Conservation (phyloP, 2,888 invertebrate genomes). For the Thyatira batis region DNA sequence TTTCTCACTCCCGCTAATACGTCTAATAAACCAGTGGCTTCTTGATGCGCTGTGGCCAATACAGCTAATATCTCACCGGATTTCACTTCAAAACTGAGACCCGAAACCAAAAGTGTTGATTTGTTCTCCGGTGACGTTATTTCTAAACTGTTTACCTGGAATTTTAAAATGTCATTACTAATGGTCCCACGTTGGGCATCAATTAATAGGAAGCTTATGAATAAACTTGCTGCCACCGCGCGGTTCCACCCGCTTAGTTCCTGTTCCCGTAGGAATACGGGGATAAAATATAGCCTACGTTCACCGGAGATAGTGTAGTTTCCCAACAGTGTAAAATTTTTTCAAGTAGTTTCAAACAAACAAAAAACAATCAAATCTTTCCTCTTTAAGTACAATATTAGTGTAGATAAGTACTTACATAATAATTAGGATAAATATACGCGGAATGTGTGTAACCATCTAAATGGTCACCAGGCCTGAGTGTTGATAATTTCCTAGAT, state of each 20-base stretch:
- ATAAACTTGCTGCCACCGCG: neutral
- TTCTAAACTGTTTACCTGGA: slow-evolving; percentile 84
- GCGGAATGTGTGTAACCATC: slow-evolving; percentile 80
- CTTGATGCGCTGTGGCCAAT: slow-evolving; percentile 93
- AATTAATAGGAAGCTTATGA: neutral
- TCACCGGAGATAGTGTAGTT: too few species aligned
- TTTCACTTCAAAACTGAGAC: slow-evolving; percentile 92
- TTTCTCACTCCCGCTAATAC: slow-evolving; percentile 89
- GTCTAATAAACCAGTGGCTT: slow-evolving; percentile 93
- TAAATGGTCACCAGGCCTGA: slow-evolving; percentile 80
- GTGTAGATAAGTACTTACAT: too few species aligned
- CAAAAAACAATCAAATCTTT: too few species aligned
- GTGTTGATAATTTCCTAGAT: slow-evolving; percentile 80
- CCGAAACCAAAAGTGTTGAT: slow-evolving; percentile 84
- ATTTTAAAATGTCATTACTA: slow-evolving; percentile 7
- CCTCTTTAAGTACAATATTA: too few species aligned
- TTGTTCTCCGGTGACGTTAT: slow-evolving; percentile 82
- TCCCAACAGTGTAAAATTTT: too few species aligned
- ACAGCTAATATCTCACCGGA: slow-evolving; percentile 96
- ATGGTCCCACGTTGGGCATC: neutral
- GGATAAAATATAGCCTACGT: too few species aligned
- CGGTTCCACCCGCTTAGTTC: too few species aligned
- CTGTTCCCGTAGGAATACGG: too few species aligned
- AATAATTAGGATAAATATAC: slow-evolving; percentile 85
- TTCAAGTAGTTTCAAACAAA: too few species aligned